Percentiles rank a stretch among this genome's conserved stretches.
phyloP scores from a whole-genome alignment of 2,888 invertebrate species.

The Drosophila fungiperda region DNA sequence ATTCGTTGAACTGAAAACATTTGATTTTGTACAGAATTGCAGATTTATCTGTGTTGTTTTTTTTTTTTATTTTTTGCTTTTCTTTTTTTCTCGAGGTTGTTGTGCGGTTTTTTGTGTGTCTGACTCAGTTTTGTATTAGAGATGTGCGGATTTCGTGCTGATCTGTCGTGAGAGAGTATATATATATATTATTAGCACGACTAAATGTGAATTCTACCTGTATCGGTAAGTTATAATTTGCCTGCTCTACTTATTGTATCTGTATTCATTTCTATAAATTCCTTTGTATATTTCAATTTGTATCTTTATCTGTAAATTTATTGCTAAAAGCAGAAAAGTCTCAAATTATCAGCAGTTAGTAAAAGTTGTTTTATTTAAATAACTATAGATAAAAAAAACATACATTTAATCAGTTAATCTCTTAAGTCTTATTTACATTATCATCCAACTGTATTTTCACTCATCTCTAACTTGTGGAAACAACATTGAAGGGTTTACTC shows the following conservation, averaged over 20 bases:
- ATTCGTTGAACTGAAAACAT: constrained; percentile 70
- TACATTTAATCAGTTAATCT: background rate
- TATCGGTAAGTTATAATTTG: background rate
- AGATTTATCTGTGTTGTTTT: constrained; percentile 57
- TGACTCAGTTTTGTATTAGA: constrained; percentile 2
- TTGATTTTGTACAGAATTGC: constrained; percentile 64
- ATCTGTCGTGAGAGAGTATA: background rate
- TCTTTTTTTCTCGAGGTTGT: background rate
- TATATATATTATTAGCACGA: background rate
- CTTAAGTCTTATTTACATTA: background rate
- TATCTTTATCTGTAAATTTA: background rate
- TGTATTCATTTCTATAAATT: background rate
- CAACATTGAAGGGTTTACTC: constrained; percentile 38
- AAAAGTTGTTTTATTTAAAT: background rate
- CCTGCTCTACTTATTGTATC: background rate
- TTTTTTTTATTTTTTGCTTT: constrained; percentile 28
- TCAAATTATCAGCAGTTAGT: background rate
- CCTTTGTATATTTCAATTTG: background rate
- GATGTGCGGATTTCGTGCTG: constrained; percentile 23
- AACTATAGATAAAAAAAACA: background rate
- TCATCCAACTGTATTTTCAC: background rate
- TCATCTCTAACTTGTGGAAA: constrained; percentile 24
- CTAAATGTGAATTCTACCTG: background rate
- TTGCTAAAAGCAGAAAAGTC: background rate
- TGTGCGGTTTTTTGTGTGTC: constrained; percentile 17